Percentiles rank a stretch among this genome's conserved stretches.
Evolutionary conservation across 2,888 invertebrate species (phyloP).

Genomic region (Craniophora ligustri): DNA sequence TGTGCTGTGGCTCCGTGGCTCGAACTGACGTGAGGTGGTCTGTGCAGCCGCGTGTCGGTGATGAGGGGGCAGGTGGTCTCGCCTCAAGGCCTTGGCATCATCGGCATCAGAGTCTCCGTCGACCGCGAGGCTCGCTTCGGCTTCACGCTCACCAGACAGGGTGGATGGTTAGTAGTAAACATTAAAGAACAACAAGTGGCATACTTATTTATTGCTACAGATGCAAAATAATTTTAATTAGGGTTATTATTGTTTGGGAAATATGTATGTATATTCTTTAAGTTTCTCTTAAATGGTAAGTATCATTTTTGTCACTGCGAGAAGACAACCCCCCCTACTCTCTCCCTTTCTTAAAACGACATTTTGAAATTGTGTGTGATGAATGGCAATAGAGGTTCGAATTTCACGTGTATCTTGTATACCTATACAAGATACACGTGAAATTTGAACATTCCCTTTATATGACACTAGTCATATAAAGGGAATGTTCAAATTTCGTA

Average conservation of each 20-base stretch:
- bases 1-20: constrained; percentile 63
- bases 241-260: no score
- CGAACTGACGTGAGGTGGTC: constrained; percentile 76
- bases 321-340: neutral
- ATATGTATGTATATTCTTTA: neutral
- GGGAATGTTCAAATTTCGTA: no score
- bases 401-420: no score
- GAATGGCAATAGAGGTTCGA: neutral
- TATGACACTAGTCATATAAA: no score
- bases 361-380: neutral
- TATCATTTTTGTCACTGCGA: neutral
- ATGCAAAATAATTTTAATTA: no score
- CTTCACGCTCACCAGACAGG: constrained; percentile 97
- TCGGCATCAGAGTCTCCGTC: constrained; percentile 98
- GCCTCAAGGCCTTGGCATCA: constrained; percentile 97
- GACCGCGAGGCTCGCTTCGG: constrained; percentile 98
- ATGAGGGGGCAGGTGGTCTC: constrained; percentile 99
- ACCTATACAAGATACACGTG: no score
- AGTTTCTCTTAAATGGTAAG: neutral
- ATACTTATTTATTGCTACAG: no score
- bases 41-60: constrained; percentile 98
- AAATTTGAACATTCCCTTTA: no score
- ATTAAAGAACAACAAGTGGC: neutral
- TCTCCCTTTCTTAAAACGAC: neutral
- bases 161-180: constrained; percentile 95